Conservation (phyloP, 2,113 vertebrate species). For the Brachyhypopomus occidentalis region DNA sequence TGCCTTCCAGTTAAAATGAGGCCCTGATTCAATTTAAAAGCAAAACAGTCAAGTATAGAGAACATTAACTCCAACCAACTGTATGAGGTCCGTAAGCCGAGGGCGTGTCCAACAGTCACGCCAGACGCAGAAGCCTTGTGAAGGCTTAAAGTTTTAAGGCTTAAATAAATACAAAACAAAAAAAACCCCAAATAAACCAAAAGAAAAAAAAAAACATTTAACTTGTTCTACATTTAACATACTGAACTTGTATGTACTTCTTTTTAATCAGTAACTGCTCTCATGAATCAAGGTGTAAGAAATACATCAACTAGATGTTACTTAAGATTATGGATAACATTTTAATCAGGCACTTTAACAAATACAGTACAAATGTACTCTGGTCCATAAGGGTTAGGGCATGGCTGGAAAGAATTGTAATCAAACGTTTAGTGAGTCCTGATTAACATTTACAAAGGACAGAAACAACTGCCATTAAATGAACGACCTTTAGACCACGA, state of each 20-base stretch:
- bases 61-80: not conserved
- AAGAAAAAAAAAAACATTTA: too few species aligned
- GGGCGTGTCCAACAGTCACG: not conserved
- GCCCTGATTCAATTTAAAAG: slow-evolving; percentile 3
- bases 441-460: slow-evolving; percentile 30
- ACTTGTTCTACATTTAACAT: too few species aligned
- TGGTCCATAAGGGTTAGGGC: slow-evolving; percentile 52
- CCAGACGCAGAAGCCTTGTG: not conserved
- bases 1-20: slow-evolving; percentile 22
- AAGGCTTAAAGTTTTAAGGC: not conserved
- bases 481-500: slow-evolving; percentile 18
- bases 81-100: not conserved
- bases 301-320: not conserved
- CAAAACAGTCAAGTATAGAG: not conserved
- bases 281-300: not conserved
- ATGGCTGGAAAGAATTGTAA: slow-evolving; percentile 22
- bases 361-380: slow-evolving; percentile 58
- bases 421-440: slow-evolving; percentile 15
- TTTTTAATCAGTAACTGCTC: not conserved
- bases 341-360: slow-evolving; percentile 77
- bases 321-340: slow-evolving; percentile 41
- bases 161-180: too few species aligned
- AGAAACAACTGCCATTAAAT: slow-evolving; percentile 8
- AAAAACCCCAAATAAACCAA: too few species aligned
- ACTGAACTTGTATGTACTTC: too few species aligned